Evolutionary conservation across 2,113 vertebrate genomes (phyloP), one percentile per base, ranked within the genome.

Genomic region (Paralichthys olivaceus): DNA sequence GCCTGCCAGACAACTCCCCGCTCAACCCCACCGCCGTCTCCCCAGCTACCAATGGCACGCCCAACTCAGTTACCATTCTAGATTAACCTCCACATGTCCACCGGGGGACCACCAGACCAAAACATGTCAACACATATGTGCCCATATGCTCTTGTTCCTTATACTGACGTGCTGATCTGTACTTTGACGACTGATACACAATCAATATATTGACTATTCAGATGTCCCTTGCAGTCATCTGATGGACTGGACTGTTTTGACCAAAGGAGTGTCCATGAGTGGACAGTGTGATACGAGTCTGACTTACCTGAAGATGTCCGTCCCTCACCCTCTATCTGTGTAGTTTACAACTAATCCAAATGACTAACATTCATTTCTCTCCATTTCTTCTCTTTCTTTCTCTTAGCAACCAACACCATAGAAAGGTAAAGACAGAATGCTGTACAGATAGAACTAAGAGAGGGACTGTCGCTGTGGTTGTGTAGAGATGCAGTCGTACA

Each of bases 1-100:
- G 89, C 81, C 89, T 94, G 3, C 95, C 92, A 0, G 93, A 94
- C 15, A 92, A 91, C 81, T 93, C 96, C 11, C 94, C 92, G 19
- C 87, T 95, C 58, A 94, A 95, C 79, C 87, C 91, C 0, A 82
- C 86, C 69, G 14, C 88, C 0, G 54, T 90, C 67, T 60, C 88
- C 29, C 57, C 83, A 0, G 65, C 89, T 25, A 70, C 80, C 79
- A 93, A 93, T 0, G 89, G 92, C 75, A 72, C 90, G 83, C 86
- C 93, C 84, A 93, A 89, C 89, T 87, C 93, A 14, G 90, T 91
- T 56, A 83, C 80, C 69, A 74, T 93, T 73, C 89, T 93, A 40
- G 90, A 94, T 88, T 94, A 93, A 84, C 77, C 63, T 72, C 81
- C 67, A 37, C 15, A 69, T 57, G 26, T 84, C 81, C 80, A 67